Evolutionary conservation across 2,888 invertebrate species (phyloP).

Genomic region (Brenthis hecate): DNA sequence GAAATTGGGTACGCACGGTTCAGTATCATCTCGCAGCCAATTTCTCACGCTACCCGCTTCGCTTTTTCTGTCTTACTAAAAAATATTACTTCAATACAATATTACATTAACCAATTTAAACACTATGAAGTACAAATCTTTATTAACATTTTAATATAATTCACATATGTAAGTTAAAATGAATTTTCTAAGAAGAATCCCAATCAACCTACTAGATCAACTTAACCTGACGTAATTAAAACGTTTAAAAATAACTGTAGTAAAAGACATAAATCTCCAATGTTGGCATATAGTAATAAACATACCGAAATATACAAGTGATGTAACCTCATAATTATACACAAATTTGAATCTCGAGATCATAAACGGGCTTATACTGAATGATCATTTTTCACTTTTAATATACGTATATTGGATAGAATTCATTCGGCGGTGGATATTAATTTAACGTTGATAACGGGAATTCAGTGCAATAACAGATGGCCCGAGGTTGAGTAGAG

Average conservation of each 20-base stretch:
- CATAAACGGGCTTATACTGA: constrained; percentile 57
- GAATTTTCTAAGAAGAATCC: too few species aligned
- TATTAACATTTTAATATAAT: too few species aligned
- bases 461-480: constrained; percentile 54
- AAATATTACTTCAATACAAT: not conserved
- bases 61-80: constrained; percentile 18
- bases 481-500: constrained; percentile 41
- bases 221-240: constrained; percentile 40
- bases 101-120: not conserved
- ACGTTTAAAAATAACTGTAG: constrained; percentile 52
- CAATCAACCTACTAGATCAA: too few species aligned
- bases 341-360: constrained; percentile 56
- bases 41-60: constrained; percentile 68
- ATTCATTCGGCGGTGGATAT: constrained; percentile 53
- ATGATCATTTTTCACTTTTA: constrained; percentile 67
- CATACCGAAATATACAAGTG: constrained; percentile 59
- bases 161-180: too few species aligned
- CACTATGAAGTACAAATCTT: too few species aligned
- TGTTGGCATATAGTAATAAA: constrained; percentile 48
- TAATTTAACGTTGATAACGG: constrained; percentile 67
- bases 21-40: constrained; percentile 61
- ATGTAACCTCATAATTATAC: constrained; percentile 64
- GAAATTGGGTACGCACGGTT: constrained; percentile 78
- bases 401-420: constrained; percentile 56
- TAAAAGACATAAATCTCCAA: constrained; percentile 56